phyloP scores from a whole-genome alignment of 2,797 vertebrate genomes.

The Mastacembelus armatus region DNA sequence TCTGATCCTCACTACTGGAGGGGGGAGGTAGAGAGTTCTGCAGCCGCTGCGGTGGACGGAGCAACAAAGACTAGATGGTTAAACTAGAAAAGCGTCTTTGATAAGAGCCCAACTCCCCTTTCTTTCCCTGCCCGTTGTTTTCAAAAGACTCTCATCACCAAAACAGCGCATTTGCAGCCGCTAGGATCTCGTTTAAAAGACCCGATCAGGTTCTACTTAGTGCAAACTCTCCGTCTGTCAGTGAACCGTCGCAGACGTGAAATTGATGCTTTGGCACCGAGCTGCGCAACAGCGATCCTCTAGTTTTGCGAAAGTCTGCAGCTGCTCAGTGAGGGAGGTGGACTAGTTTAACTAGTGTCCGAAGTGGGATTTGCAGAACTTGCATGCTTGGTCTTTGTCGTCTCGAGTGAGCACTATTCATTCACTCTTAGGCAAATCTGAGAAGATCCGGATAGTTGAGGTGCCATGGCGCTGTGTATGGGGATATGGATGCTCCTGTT shows the following conservation, averaged over 20 bases:
- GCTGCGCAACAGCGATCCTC: conserved; percentile 33
- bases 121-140: not conserved
- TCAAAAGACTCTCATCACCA: conserved; percentile 10
- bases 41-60: conserved; percentile 74
- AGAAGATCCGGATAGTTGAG: conserved; percentile 75
- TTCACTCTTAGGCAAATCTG: conserved; percentile 62
- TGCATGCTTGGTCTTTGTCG: conserved; percentile 79
- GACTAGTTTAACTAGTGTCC: conserved; percentile 53
- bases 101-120: conserved; percentile 24
- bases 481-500: conserved; percentile 82
- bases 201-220: conserved; percentile 31
- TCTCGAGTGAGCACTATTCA: conserved; percentile 67
- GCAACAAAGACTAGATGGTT: conserved; percentile 71
- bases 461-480: conserved; percentile 81
- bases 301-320: conserved; percentile 62
- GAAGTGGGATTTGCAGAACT: conserved; percentile 81
- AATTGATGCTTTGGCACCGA: conserved; percentile 67
- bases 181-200: conserved; percentile 53
- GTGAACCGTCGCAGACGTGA: conserved; percentile 47
- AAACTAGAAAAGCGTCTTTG: conserved; percentile 50
- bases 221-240: conserved; percentile 54
- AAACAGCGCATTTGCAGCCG: conserved; percentile 30
- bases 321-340: conserved; percentile 34
- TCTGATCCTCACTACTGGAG: conserved; percentile 63
- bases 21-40: conserved; percentile 50